Evolutionary conservation across 2,888 invertebrate genomes (phyloP), one percentile per base, ranked within the genome.

Genomic region (Apantesis nais): DNA sequence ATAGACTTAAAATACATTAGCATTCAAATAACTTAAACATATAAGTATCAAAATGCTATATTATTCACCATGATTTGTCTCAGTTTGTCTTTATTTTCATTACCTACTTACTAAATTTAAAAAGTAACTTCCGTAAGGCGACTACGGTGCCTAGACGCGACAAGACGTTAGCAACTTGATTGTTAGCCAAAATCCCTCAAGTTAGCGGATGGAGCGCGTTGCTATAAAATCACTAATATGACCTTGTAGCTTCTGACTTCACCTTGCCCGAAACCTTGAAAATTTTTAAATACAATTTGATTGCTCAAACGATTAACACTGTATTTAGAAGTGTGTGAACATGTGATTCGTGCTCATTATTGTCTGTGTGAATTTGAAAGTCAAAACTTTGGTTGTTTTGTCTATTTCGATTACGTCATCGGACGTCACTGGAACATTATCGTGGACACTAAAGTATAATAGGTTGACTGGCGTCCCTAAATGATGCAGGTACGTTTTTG

Each of bases 291-390:
- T 74, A 77, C 78, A 79, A 75, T 81, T 84, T 86, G 87, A 89
- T 89, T 86, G 83, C 81, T 78, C 77, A 77, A 78, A 81, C 83
- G 83, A 87, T 87, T 87, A 87, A 77, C 85, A 78, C 83, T 74
- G 78, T 79, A 82, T 85, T 84, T 84, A 83, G 74, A 82, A 83
- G 78, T 83, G 85, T 88, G 88, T 80, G 87, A 88, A 88, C 78
- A 71, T 79, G 72, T 81, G 68, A 75, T 78, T 78, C 72, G 78
- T 79, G 77, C 80, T 77, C 77, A 80, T 82, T 82, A 79, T 85
- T 81, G 78, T 81, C 76, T 81, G 79, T 78, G 79, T 71, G 73
- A 82, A 83, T 82, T 81, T 79, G 72, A 76, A 77, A 81, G 73
- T 75, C 77, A 75, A 83, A 81, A 77, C 34, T 69, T 61, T 60